Conservation (phyloP, 2,888 invertebrate genomes). For the Caenorhabditis sp. region DNA sequence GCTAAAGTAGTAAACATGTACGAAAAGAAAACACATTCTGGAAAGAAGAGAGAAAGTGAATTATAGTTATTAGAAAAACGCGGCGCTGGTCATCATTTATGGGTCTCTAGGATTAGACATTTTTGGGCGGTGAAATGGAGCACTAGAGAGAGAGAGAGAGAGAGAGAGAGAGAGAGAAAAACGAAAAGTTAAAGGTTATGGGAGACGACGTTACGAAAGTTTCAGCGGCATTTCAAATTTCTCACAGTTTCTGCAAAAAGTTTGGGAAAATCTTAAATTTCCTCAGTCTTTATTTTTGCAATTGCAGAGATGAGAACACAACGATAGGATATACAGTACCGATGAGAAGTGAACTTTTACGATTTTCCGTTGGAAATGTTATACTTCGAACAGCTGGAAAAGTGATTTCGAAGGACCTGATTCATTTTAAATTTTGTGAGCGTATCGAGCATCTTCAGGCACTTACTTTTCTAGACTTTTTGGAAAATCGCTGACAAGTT, state of each 20-base stretch:
- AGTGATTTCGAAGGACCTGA: no score
- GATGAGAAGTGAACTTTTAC: no score
- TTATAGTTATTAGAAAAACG: conserved; percentile 50
- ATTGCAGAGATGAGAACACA: no score
- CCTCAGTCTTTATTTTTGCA: not conserved
- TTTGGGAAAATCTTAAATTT: not conserved
- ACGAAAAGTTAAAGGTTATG: conserved; percentile 13
- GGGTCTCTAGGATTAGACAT: conserved; percentile 50
- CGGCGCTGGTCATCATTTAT: conserved; percentile 47
- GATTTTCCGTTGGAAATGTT: no score
- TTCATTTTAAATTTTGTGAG: no score
- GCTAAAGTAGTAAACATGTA: conserved; percentile 32
- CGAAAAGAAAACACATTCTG: conserved; percentile 43
- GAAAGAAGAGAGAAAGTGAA: conserved; percentile 53
- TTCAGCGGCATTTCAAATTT: not conserved
- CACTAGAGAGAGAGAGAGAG: conserved; percentile 5
- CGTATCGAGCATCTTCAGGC: no score
- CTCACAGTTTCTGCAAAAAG: not conserved
- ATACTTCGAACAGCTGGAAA: no score
- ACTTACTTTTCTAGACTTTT: no score
- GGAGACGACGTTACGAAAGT: conserved; percentile 14
- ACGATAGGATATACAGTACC: no score
- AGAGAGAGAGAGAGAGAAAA: conserved; percentile 8
- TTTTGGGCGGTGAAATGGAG: conserved; percentile 16
- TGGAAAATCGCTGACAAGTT: no score